Base-by-base conservation (phyloP, 1,140 invertebrate genomes). In the Drosophila subobscura region DNA sequence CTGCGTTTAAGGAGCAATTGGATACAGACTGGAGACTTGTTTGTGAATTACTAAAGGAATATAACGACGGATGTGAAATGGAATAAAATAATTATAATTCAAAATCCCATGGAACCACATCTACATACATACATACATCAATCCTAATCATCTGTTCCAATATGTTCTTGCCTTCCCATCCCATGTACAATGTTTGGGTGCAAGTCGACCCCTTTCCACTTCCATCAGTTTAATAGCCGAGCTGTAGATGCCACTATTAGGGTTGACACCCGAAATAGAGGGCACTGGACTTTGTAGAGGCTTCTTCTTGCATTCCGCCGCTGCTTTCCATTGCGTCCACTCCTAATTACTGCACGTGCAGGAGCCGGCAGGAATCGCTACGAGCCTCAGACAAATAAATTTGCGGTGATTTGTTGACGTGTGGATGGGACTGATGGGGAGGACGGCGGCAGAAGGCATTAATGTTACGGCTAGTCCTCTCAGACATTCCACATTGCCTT, bases 331-430 rank as follows among this genome's bases (percentile, higher is more conserved):
- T 68, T 49, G 65, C 54, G 27, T 70, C 29, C 10, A 37, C 33
- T 12, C 64, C 66, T 70, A 70, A 70, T 70, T 70, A 70, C 41
- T 45, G 59, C 59, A 63, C 66, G 66, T 56, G 50, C 63, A 37
- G 27, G 64, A 25, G 61, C 53, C n/a, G 42, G 42, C 42, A 20
- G 44, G 45, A 53, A 10, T 12, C 33, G 3, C 33, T 12, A 2
- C 33, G 33, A 37, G 33, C 0, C 33, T 37, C 42, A 49, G 42
- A 78, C 66, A 84, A 85, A 84, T 85, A 84, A 85, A 85, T 85
- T 85, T 72, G 54, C 77, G 72, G 80, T 85, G 80, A 84, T 85
- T 84, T 84, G 81, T 84, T 49, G 79, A 74, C 59, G 71, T 73
- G 70, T 50, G 52, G 16, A 33, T 65, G 53, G 65, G 55, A 37